Conservation (phyloP, 2,888 invertebrate species). For the Lapara coniferarum region DNA sequence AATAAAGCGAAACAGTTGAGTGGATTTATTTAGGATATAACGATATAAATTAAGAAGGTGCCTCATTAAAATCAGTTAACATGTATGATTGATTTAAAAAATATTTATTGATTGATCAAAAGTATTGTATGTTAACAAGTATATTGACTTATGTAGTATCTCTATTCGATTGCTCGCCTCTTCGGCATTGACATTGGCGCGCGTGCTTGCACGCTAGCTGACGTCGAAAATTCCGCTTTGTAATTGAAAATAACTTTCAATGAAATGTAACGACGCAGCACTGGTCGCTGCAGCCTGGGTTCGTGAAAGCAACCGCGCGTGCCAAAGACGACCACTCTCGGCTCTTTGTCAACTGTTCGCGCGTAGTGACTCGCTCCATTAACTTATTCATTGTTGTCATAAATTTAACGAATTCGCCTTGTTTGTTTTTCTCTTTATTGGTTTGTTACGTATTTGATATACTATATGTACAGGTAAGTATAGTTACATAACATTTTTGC, state of each 20-base stretch:
- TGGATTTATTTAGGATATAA: no score
- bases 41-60: no score
- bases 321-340: not conserved
- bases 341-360: not conserved
- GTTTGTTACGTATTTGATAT: no score
- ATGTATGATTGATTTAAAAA: not conserved
- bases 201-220: constrained; percentile 66
- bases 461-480: not conserved
- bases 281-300: constrained; percentile 19
- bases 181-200: constrained; percentile 68
- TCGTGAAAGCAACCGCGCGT: constrained; percentile 47
- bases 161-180: constrained; percentile 35
- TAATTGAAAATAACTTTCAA: constrained; percentile 74
- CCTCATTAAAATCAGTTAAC: not conserved
- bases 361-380: not conserved
- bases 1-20: no score
- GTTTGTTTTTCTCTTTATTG: not conserved
- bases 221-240: constrained; percentile 62
- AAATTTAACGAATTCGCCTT: not conserved
- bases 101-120: no score
- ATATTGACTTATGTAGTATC: constrained; percentile 19
- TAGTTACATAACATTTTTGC: not conserved
- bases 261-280: constrained; percentile 49
- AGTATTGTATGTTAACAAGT: constrained; percentile 27
- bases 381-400: not conserved